These are phyloP conservation scores for Pheosia gnoma DNA, from an alignment of 2,888 invertebrate species.

Conservation along the genomic window DNA sequence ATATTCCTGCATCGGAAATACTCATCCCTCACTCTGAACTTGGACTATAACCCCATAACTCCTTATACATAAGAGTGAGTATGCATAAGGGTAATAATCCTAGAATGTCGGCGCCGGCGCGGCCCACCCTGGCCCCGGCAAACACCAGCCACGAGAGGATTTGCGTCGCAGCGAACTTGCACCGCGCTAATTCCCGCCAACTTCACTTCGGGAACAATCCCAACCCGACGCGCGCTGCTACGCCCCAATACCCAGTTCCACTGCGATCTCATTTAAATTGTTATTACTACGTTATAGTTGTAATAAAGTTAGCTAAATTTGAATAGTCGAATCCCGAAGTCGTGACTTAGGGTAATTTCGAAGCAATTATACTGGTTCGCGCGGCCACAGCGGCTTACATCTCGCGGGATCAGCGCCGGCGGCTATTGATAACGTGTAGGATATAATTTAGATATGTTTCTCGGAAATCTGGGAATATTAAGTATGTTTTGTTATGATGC, in stretches of 20 bases:
- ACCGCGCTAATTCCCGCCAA: neutral
- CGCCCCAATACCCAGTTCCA: neutral
- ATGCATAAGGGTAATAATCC: neutral
- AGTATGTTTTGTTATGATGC: neutral
- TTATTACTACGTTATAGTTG: conserved; percentile 23
- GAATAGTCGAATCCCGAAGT: conserved; percentile 18
- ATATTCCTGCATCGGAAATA: too few relatives aligned
- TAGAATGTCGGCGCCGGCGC: neutral
- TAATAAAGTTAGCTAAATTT: conserved; percentile 31
- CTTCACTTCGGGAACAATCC: neutral
- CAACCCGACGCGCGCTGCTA: neutral
- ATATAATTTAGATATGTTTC: neutral
- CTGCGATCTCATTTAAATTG: conserved; percentile 21
- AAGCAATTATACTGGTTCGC: conserved; percentile 17
- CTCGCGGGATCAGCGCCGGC: conserved; percentile 2
- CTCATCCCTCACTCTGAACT: too few relatives aligned
- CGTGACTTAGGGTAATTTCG: conserved; percentile 10
- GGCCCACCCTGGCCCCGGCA: neutral
- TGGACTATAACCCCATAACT: neutral
- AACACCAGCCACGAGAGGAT: neutral
- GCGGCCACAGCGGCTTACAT: conserved; percentile 10
- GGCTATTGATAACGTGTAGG: conserved; percentile 1
- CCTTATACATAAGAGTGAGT: neutral
- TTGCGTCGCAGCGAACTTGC: neutral
- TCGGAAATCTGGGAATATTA: neutral